Base-by-base conservation (phyloP, 2,113 vertebrate species). In the Psilopogon haemacephalus region DNA sequence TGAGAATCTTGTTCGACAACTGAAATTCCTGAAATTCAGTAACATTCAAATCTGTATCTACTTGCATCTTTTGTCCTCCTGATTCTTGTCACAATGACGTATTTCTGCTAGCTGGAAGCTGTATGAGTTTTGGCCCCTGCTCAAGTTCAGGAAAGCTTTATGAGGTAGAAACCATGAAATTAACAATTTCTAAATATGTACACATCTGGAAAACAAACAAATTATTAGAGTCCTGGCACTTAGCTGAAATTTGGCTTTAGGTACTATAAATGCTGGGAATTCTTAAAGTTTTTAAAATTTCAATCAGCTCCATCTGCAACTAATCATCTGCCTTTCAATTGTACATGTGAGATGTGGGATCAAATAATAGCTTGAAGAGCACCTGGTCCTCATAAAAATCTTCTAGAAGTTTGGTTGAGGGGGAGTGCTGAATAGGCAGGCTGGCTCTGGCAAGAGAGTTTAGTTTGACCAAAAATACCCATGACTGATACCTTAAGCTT, bases 381-480 rank as follows among this genome's bases (percentile, higher is more conserved):
- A 93, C 84, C 78, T 91, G 86, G 77, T 71, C 33, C 30, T 93
- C 84, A 90, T 92, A 89, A 96, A 93, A 83, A 16, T 18, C 46
- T 64, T 8, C 9, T 71, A 64, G 38, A 62, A 75, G 5, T 28
- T 55, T 23, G 3, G 15, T 8, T 84, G 62, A 55, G 15, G 27
- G 30, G 30, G 15, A 46, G 9, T 73, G 44, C 42, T 55, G 14
- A 17, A 9, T n/a, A 42, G 50, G 35, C 9, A 56, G 12, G 11
- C 6, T 81, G 23, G 8, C 2, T 81, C 11, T 86, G 6, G n/a
- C 12, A 60, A 54, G 42, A 58, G 19, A 1, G 4, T 55, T 80
- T 64, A 13, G 23, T 11, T 16, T 73, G 60, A 55, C 14, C 12
- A 42, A 64, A 67, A 15, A 15, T 58, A n/a, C 6, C 6, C 1